Conservation (phyloP, 2,888 invertebrate species). For the Mechanitis mazaeus region DNA sequence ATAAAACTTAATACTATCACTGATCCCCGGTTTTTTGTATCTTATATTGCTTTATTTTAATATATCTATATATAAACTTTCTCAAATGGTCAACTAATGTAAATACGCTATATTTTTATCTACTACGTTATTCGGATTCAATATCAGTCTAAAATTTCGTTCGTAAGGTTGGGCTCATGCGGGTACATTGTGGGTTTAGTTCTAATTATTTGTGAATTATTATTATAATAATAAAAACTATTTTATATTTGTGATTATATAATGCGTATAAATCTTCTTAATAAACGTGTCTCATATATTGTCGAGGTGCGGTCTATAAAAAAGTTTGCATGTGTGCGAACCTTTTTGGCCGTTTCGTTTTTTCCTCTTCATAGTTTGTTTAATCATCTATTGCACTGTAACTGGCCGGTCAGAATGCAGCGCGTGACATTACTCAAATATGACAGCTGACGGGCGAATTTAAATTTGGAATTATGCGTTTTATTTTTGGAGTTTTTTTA, state of each 20-base stretch:
- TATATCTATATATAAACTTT: constrained; percentile 64
- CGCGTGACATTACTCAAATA: constrained; percentile 16
- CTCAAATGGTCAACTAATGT: constrained; percentile 76
- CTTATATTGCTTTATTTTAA: constrained; percentile 45
- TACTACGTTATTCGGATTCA: constrained; percentile 64
- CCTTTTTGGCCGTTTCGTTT: constrained; percentile 51
- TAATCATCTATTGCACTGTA: constrained; percentile 31
- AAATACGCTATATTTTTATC: constrained; percentile 67
- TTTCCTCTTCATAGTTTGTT: constrained; percentile 73
- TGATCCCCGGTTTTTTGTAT: constrained; percentile 69
- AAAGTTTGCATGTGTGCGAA: constrained; percentile 39
- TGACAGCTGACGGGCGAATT: constrained; percentile 25
- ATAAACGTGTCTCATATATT: constrained; percentile 55
- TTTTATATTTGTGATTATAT: constrained; percentile 58
- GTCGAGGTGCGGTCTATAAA: constrained; percentile 54
- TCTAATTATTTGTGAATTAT: constrained; percentile 51
- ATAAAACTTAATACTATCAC: constrained; percentile 65
- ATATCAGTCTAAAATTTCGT: constrained; percentile 77
- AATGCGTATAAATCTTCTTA: constrained; percentile 53
- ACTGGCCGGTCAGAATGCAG: constrained; percentile 21
- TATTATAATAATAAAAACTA: constrained; percentile 47
- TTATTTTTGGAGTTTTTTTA: constrained; percentile 49
- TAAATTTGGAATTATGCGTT: constrained; percentile 35
- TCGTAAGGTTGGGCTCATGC: constrained; percentile 69
- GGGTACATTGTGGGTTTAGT: constrained; percentile 49